A percentile compares a stretch with the other conserved stretches of the same genome.
phyloP scores from a whole-genome alignment of 2,888 invertebrate species.

The Heliconius ismenius region DNA sequence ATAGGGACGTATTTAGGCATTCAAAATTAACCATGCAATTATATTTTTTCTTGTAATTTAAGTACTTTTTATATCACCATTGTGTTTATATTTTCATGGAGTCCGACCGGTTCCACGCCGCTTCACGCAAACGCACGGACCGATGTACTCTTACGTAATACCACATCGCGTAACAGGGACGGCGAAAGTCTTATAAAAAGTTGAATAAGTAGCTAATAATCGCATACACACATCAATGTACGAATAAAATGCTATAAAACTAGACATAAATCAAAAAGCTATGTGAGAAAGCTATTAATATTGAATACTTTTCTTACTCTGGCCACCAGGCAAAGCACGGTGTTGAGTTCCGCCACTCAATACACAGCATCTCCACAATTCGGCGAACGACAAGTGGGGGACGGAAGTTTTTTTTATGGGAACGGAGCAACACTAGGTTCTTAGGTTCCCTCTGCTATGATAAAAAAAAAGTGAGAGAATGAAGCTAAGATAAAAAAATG shows the following conservation, averaged over 20 bases:
- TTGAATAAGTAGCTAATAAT: slow-evolving; percentile 32
- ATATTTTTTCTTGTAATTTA: slow-evolving; percentile 10
- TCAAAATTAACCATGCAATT: slow-evolving; percentile 5
- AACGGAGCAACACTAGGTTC: no score
- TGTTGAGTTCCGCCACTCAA: no score
- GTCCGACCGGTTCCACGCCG: slow-evolving; percentile 34
- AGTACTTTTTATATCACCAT: slow-evolving; percentile 19
- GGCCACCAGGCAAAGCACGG: no score
- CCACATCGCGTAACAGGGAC: slow-evolving; percentile 37
- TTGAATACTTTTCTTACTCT: no score
- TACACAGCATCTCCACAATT: no score
- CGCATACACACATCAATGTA: slow-evolving; percentile 26
- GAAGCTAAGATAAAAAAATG: no score
- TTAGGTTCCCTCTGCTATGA: no score
- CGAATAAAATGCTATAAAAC: slow-evolving; percentile 6
- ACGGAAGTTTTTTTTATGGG: no score
- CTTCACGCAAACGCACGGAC: slow-evolving; percentile 36
- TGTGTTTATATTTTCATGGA: slow-evolving; percentile 28
- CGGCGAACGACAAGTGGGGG: no score
- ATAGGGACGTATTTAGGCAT: slow-evolving; percentile 7
- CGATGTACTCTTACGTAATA: slow-evolving; percentile 39
- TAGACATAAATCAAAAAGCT: slow-evolving; percentile 1
- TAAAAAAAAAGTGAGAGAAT: no score
- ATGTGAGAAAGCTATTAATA: neutral
- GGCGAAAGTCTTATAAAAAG: slow-evolving; percentile 43